Evolutionary conservation across 2,113 vertebrate species (phyloP), one percentile per base, ranked within the genome.

Genomic region (Nematolebias whitei): DNA sequence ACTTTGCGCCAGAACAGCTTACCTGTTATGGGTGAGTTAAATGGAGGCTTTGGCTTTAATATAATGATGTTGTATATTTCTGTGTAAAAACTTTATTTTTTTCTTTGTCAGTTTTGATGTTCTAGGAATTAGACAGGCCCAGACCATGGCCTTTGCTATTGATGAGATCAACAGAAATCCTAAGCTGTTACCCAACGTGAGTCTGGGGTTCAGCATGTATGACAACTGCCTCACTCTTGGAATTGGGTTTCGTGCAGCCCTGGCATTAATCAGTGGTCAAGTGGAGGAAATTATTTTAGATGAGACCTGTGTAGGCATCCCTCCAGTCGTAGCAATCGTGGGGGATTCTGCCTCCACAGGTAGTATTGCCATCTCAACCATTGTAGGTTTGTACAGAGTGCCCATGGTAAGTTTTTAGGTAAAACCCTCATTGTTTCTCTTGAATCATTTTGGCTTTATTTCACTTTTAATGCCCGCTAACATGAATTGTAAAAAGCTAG

Each of bases 101-200:
- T 5, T 29, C 1, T 61, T 16, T 77, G 16, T 62, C 38, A 78
- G 79, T 16, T 74, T 91, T 70, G 72, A 89, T 19, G 55, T 79
- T 57, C 52, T 69, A 59, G 85, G 78, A 8, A 88, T 90, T 32
- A 74, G 85, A 51, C 75, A 78, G 38, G 88, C 83, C 29, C 63
- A 68, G 77, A 88, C 89, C 11, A 90, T 90, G 88, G 79, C 74
- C 32, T 91, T 89, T 78, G 80, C 90, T 18, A 80, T 91, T 43
- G 67, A 85, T 41, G 87, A 91, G 40, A 89, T 91, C 41, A 91
- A 91, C 71, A 80, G 19, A 32, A 82, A 84, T 74, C 54, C 74
- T 1, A 48, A 70, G n/a, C 59, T 91, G 43, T 74, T 91, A 1
- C 84, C 87, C 4, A 87, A 87, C 41, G 18, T 88, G 39, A 89